Evolutionary conservation across 2,888 invertebrate genomes (phyloP), one percentile per base, ranked within the genome.

Genomic region (Calliphora vomitoria): DNA sequence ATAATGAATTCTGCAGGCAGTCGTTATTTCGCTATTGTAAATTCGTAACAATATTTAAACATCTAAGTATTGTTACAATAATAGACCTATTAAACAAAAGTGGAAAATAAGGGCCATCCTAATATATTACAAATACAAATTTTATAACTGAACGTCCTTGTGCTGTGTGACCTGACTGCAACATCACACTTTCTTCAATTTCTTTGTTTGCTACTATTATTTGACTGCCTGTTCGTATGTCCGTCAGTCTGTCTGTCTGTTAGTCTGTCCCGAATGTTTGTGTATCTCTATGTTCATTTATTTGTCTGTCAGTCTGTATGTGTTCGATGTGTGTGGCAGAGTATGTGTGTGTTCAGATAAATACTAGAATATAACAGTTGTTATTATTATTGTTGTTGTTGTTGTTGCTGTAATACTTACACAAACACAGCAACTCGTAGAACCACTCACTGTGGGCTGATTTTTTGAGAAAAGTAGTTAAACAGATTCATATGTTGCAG

Each of bases 101-200:
- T 25, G 25, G 25, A 25, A 25, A 25, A 25, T 25, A 25, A 25
- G 25, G 25, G 25, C 25, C 25, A 25, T 1, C 25, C 25, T 25
- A 47, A 69, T 44, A 58, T 8, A 50, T n/a, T 64, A 13, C 58
- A 47, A 41, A 38, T 53, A 75, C 25, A 66, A 78, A 60, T 35
- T 71, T 82, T 85, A 83, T 82, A 50, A 68, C 69, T 68, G 44
- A 82, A 86, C 82, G 86, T 82, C 86, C 86, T 86, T 86, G 86
- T 86, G 79, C 69, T 79, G 74, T 86, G 71, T 86, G 86, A 86
- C 86, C 86, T 75, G 86, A 82, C 86, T 86, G 82, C 86, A 82
- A 79, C 86, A 86, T 86, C 82, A 86, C 82, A 82, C 86, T 86
- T 86, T 86, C 50, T 68, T 74, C 13, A 71, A 74, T 66, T 72